These are phyloP conservation scores for Gerris lacustris DNA, from an alignment of 2,888 invertebrate species.

Conservation along the genomic window DNA sequence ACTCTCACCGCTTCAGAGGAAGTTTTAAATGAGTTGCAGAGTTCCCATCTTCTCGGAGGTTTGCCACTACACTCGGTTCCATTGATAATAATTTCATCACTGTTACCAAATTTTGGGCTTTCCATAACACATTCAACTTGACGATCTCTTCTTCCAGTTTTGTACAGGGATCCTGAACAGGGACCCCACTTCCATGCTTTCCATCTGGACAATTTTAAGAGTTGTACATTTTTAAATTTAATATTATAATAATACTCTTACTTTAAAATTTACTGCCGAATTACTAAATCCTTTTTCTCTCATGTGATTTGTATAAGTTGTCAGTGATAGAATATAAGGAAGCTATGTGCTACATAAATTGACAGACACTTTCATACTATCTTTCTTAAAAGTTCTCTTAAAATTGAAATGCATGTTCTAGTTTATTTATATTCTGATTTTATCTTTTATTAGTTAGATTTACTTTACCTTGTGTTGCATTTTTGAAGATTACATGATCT, in stretches of 20 bases:
- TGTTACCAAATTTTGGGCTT: conserved; percentile 37
- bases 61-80: conserved; percentile 31
- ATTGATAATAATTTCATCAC: conserved; percentile 39
- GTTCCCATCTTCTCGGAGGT: conserved; percentile 34
- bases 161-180: conserved; percentile 45
- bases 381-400: too few relatives aligned
- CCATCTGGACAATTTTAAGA: conserved; percentile 40
- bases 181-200: conserved; percentile 51
- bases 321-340: too few relatives aligned
- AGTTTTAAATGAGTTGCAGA: conserved; percentile 36
- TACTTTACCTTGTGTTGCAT: conserved; percentile 21
- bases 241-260: background rate
- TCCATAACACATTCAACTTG: conserved; percentile 42
- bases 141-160: conserved; percentile 39
- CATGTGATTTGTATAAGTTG: too few relatives aligned
- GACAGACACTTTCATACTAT: too few relatives aligned
- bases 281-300: background rate
- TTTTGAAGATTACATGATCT: conserved; percentile 39
- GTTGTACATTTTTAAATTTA: conserved; percentile 3
- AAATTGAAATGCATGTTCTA: too few relatives aligned
- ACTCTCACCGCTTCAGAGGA: conserved; percentile 27
- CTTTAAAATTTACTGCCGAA: conserved; percentile 1
- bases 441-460: background rate
- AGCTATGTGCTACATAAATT: too few relatives aligned
- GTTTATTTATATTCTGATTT: too few relatives aligned